Conservation (phyloP, 2,797 vertebrate species). For the Remorina albescens region DNA sequence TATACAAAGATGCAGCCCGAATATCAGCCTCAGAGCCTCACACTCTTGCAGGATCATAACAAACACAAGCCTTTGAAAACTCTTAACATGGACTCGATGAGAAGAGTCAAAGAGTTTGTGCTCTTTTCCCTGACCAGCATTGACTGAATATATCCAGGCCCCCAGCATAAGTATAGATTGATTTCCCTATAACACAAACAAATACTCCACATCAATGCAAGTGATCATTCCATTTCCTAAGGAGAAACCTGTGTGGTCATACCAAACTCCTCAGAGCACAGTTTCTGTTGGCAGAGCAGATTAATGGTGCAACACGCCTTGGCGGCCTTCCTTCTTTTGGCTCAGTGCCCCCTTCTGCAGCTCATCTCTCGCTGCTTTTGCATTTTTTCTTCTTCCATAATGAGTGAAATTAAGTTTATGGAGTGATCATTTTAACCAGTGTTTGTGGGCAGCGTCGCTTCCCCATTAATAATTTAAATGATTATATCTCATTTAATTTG, state of each 20-base stretch:
- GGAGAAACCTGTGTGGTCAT: conserved; percentile 31
- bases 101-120: neutral
- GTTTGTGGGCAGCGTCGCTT: neutral
- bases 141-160: neutral
- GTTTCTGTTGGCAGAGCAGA: conserved; percentile 43
- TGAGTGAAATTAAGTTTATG: conserved; percentile 18
- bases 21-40: neutral
- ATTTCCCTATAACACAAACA: neutral
- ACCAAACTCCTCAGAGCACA: conserved; percentile 20
- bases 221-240: conserved; percentile 16
- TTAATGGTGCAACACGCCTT: conserved; percentile 50
- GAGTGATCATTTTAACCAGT: conserved; percentile 2
- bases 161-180: neutral
- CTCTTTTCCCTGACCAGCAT: neutral
- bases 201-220: neutral
- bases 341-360: conserved; percentile 39
- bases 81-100: neutral
- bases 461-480: too few relatives aligned
- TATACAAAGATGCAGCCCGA: conserved; percentile 3
- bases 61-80: neutral
- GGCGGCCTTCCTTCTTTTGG: conserved; percentile 36
- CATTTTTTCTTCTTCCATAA: neutral
- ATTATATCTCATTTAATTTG: too few relatives aligned
- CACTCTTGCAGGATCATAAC: neutral
- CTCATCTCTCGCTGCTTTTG: conserved; percentile 16